Conservation (phyloP, 2,888 invertebrate genomes). For the Tipula helvola region DNA sequence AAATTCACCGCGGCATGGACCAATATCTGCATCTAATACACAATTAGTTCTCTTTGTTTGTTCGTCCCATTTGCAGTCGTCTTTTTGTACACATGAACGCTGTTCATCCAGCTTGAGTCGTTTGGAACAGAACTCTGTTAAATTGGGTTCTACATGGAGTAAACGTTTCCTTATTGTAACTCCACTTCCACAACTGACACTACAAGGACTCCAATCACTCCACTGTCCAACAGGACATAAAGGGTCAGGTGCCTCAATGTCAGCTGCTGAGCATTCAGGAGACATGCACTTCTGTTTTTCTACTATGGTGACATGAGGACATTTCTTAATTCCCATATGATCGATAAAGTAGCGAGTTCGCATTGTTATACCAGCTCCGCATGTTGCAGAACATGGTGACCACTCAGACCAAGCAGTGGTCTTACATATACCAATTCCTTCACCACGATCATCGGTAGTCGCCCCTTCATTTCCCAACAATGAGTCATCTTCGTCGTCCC, state of each 20-base stretch:
- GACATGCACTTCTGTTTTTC: slow-evolving; percentile 67
- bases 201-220: slow-evolving; percentile 89
- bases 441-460: slow-evolving; percentile 28
- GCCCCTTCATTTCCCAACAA: slow-evolving; percentile 29
- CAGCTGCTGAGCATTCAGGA: slow-evolving; percentile 47
- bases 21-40: slow-evolving; percentile 49
- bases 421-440: slow-evolving; percentile 32
- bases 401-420: slow-evolving; percentile 32
- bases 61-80: slow-evolving; percentile 59
- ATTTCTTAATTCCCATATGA: slow-evolving; percentile 66
- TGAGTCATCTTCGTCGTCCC: slow-evolving; percentile 29
- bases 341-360: slow-evolving; percentile 61
- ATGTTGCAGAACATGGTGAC: slow-evolving; percentile 76
- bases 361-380: slow-evolving; percentile 66
- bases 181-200: slow-evolving; percentile 77
- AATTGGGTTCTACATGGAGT: slow-evolving; percentile 49
- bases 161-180: slow-evolving; percentile 60
- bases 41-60: slow-evolving; percentile 48
- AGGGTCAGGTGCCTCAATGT: slow-evolving; percentile 45
- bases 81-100: slow-evolving; percentile 50
- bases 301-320: slow-evolving; percentile 60
- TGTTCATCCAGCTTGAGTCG: slow-evolving; percentile 65
- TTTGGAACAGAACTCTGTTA: slow-evolving; percentile 51
- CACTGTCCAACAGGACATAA: slow-evolving; percentile 71
- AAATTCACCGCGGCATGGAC: slow-evolving; percentile 80